Conservation (phyloP, 2,797 vertebrate species). For the Gallinago solitaria region DNA sequence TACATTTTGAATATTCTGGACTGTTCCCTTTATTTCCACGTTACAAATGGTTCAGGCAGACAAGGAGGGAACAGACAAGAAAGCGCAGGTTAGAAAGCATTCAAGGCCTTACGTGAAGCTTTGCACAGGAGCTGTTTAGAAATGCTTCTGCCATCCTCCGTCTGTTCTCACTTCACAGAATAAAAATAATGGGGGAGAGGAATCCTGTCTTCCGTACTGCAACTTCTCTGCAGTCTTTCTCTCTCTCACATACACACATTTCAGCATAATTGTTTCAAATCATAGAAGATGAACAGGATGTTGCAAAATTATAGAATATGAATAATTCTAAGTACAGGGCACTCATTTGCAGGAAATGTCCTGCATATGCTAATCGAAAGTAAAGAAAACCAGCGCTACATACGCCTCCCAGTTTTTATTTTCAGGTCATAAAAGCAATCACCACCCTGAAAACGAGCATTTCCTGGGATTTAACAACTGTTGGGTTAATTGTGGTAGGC, state of each 20-base stretch:
- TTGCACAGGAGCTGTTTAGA: neutral
- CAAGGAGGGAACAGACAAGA: neutral
- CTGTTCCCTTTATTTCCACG: neutral
- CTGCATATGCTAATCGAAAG: neutral
- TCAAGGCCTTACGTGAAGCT: neutral
- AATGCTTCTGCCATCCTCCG: neutral
- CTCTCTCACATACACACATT: neutral
- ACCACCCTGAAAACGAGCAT: neutral
- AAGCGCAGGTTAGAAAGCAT: neutral
- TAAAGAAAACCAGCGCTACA: neutral
- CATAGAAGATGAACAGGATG: neutral
- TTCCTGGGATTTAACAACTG: neutral
- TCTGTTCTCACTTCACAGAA: neutral
- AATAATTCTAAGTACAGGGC: neutral
- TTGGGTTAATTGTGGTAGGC: neutral
- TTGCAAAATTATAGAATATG: neutral
- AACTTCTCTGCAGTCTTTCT: neutral
- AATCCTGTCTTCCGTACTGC: neutral
- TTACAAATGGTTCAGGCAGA: neutral
- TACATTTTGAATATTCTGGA: neutral
- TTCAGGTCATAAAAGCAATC: neutral
- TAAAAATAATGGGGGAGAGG: neutral
- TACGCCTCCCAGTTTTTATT: neutral
- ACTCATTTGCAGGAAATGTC: constrained; percentile 1
- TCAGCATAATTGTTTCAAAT: neutral